Percentiles rank a stretch among this genome's conserved stretches.
Conservation (phyloP, 1,140 invertebrate genomes). For the Drosophila sp. region DNA sequence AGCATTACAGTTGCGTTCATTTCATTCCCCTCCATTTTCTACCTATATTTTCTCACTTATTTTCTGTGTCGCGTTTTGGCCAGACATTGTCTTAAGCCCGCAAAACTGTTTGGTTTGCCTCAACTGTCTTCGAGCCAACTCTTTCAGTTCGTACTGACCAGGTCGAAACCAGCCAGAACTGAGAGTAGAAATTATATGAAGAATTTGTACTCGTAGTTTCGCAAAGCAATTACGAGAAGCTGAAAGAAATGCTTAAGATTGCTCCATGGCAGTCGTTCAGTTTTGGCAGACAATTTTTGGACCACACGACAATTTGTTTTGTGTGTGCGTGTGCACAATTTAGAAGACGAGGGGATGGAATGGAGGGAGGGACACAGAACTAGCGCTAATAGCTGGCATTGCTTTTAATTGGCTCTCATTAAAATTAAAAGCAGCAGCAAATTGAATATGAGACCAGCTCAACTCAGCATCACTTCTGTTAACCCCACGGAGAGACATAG, state of each 20-base stretch:
- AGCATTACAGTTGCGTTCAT: conserved; percentile 19
- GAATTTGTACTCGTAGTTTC: conserved; percentile 51
- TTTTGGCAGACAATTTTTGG: conserved; percentile 26
- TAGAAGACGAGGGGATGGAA: not conserved
- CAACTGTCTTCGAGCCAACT: conserved; percentile 15
- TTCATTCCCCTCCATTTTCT: not conserved
- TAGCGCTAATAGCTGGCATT: conserved; percentile 50
- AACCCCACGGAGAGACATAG: not conserved
- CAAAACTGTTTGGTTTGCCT: conserved; percentile 16
- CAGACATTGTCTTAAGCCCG: conserved; percentile 40
- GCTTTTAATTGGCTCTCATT: conserved; percentile 77
- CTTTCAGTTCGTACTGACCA: not conserved
- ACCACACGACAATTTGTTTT: conserved; percentile 76
- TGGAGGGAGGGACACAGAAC: not conserved
- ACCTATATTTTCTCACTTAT: not conserved
- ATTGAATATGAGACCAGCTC: conserved; percentile 71
- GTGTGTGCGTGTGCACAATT: conserved; percentile 70
- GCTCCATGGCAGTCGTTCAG: conserved; percentile 11
- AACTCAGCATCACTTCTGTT: not conserved
- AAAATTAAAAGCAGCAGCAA: conserved; percentile 74
- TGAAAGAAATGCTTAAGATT: conserved; percentile 59
- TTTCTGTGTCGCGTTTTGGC: conserved; percentile 20
- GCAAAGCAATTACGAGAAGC: conserved; percentile 59
- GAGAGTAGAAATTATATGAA: conserved; percentile 39
- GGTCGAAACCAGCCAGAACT: conserved; percentile 26